Percentiles rank a stretch among this genome's conserved stretches.
These are phyloP conservation scores for Procambarus virginalis DNA, from an alignment of 1,140 invertebrate genomes.

Conservation along the genomic window DNA sequence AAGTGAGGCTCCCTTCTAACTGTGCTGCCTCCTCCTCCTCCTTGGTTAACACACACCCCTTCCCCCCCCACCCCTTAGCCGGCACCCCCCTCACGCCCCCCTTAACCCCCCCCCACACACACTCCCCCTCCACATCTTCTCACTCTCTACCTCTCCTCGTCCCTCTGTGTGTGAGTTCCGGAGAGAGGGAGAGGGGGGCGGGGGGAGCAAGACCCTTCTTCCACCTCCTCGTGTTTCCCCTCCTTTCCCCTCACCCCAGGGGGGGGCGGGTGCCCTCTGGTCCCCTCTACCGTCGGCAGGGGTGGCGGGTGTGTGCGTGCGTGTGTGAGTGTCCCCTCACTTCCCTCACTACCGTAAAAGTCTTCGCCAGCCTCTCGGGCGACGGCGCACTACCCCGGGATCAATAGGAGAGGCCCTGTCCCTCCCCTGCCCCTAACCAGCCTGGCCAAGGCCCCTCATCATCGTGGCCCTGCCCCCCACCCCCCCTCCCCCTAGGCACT, in stretches of 20 bases:
- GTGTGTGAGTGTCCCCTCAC: constrained; percentile 10
- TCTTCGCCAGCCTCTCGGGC: constrained; percentile 8
- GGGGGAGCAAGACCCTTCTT: neutral
- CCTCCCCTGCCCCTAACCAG: neutral
- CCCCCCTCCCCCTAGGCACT: neutral
- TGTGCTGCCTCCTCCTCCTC: neutral
- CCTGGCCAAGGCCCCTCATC: neutral
- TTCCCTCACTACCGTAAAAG: constrained; percentile 26
- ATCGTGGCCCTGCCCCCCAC: no score
- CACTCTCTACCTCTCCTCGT: no score
- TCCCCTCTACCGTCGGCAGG: neutral
- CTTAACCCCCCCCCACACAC: neutral
- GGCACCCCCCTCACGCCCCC: neutral
- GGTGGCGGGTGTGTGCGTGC: constrained; percentile 25
- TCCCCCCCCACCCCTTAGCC: neutral
- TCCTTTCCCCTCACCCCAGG: neutral
- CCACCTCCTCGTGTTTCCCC: neutral
- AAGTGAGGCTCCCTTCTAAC: neutral
- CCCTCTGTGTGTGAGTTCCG: no score
- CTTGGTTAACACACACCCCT: neutral
- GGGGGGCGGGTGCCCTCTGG: neutral
- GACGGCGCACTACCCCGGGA: constrained; percentile 31
- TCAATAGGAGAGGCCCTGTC: constrained; percentile 25
- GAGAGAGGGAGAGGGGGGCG: neutral
- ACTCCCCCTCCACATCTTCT: neutral